These are phyloP conservation scores for Stercorarius parasiticus DNA, from an alignment of 2,113 vertebrate genomes.

Conservation along the genomic window DNA sequence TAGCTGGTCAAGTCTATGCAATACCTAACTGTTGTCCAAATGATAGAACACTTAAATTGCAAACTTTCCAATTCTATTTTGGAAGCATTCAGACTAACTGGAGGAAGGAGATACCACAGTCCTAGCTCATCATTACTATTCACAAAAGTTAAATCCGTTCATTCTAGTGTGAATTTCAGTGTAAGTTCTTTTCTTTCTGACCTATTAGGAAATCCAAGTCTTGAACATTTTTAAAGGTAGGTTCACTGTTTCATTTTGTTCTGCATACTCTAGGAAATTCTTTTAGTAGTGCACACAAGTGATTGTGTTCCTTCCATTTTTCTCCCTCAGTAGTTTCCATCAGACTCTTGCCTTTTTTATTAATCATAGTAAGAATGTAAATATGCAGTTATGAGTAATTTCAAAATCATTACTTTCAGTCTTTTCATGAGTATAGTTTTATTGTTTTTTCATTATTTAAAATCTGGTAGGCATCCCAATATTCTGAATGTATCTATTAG, in stretches of 20 bases:
- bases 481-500: constrained; percentile 38
- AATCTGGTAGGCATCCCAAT: constrained; percentile 33
- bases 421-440: constrained; percentile 1
- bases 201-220: background rate
- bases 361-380: background rate
- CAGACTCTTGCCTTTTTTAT: background rate
- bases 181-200: background rate
- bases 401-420: constrained; percentile 24
- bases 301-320: background rate
- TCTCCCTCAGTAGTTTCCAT: background rate
- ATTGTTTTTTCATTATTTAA: background rate
- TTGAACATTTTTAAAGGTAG: background rate
- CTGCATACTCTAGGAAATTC: background rate
- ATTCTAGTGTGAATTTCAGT: background rate
- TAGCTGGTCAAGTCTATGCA: background rate
- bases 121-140: background rate
- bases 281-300: background rate
- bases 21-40: background rate
- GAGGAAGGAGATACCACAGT: background rate
- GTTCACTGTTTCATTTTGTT: background rate
- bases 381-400: constrained; percentile 43
- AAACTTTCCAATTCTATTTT: background rate
- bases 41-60: background rate
- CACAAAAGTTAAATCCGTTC: background rate
- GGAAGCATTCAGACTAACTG: background rate